Conservation (phyloP, 1,140 invertebrate species). For the Anastrepha ludens region DNA sequence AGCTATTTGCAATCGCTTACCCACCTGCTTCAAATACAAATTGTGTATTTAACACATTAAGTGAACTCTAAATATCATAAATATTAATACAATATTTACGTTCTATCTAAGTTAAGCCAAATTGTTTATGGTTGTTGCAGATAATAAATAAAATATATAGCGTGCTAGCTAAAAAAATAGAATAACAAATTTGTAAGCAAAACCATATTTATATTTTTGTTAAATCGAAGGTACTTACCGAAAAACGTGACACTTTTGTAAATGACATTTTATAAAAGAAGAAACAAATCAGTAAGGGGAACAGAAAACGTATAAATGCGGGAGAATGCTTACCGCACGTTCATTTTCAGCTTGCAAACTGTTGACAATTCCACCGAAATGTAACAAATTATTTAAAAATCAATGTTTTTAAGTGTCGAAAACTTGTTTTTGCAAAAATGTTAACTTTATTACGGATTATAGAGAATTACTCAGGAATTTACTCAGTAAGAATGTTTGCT, state of each 20-base stretch:
- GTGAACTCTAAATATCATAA: neutral
- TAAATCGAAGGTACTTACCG: constrained; percentile 2
- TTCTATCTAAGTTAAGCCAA: constrained; percentile 2
- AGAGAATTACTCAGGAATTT: too few species aligned
- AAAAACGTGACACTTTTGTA: constrained; percentile 44
- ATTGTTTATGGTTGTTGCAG: constrained; percentile 8
- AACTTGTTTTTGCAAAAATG: too few species aligned
- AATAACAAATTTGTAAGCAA: neutral
- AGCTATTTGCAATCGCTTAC: neutral
- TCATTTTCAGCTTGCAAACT: neutral
- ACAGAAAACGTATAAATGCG: neutral
- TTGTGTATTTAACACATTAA: neutral
- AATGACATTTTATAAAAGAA: constrained; percentile 13
- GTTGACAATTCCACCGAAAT: neutral
- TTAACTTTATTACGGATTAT: too few species aligned
- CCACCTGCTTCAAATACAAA: constrained; percentile 19
- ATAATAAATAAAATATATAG: constrained; percentile 12
- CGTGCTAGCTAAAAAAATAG: neutral
- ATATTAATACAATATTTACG: neutral
- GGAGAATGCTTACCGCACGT: neutral
- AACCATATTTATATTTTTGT: neutral
- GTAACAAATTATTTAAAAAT: constrained; percentile 18
- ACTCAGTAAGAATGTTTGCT: too few species aligned
- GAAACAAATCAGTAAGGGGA: neutral
- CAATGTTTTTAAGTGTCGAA: neutral